Evolutionary conservation across 2,888 invertebrate species (phyloP).

Genomic region (Conus canariensis): DNA sequence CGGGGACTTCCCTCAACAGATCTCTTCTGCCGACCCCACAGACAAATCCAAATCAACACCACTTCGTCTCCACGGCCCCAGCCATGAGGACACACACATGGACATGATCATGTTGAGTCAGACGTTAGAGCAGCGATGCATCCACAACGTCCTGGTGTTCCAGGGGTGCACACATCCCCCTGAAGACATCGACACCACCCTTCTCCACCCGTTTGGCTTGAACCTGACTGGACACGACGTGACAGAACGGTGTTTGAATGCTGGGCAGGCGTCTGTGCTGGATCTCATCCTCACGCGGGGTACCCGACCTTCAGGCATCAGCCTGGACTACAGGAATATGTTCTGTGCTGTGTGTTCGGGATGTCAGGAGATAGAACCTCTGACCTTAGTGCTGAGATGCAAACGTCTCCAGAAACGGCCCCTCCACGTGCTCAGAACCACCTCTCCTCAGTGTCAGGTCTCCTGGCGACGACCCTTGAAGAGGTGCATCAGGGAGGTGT

Average conservation of each 20-base stretch:
- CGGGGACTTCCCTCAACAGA: too few species aligned
- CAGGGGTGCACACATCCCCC: neutral
- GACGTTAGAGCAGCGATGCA: neutral
- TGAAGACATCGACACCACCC: neutral
- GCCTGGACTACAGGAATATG: neutral
- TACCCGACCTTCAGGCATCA: slow-evolving; percentile 1
- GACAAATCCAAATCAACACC: too few species aligned
- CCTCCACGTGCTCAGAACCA: neutral
- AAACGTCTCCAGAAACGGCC: neutral
- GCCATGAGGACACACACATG: neutral
- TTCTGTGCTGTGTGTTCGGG: neutral
- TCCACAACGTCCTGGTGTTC: neutral
- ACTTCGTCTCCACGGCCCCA: too few species aligned
- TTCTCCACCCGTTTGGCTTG: neutral
- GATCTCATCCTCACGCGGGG: neutral
- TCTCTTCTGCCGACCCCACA: too few species aligned
- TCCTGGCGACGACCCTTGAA: neutral
- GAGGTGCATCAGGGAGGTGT: neutral
- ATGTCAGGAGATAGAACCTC: neutral
- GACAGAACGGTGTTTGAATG: neutral
- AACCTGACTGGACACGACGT: neutral
- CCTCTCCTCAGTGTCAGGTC: neutral
- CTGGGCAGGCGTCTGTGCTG: neutral
- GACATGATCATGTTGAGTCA: neutral
- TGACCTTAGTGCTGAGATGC: neutral